Base-by-base conservation (phyloP, 2,797 vertebrate species). In the Siniperca undulata region DNA sequence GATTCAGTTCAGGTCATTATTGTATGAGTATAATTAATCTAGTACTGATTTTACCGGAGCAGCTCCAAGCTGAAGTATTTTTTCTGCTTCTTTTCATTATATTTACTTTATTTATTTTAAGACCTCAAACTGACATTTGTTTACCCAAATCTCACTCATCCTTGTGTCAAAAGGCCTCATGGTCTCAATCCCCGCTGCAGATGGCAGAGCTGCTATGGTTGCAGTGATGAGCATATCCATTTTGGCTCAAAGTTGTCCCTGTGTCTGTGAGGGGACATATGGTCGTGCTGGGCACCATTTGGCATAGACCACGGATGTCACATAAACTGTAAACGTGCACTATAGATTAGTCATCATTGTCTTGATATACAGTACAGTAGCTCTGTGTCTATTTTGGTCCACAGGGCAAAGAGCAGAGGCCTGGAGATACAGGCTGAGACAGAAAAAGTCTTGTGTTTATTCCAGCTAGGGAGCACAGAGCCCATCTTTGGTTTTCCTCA, bases 241-340 rank as follows among this genome's bases (percentile, higher is more conserved):
- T 93, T 91, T 95, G 94, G 95, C 94, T 93, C 90, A 61, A 66
- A 84, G 75, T 78, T 77, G 81, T 87, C 85, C 75, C 86, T 56
- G 79, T 94, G 94, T 93, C 93, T 91, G 87, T 94, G 92, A 78
- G 27, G 42, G 77, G 89, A 93, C 96, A 96, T 95, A 96, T 96
- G 96, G 95, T 95, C 95, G 88, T 74, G 93, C 95, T 94, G 95
- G 85, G 94, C 85, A 83, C 87, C 86, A 92, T 93, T 95, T 94
- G 94, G 93, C 94, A 90, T 86, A 84, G 88, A 87, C 86, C 87
- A 67, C 86, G 79, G 86, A 93, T 92, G 77, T 91, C 91, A 88
- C 87, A 88, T 86, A 82, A 88, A 94, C 91, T 91, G 87, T 92
- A 93, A 94, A 93, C 62, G 84, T 90, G 87, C 80, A 77, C 86